Conservation (phyloP, 1,140 invertebrate genomes). For the Tetraneura akinire region DNA sequence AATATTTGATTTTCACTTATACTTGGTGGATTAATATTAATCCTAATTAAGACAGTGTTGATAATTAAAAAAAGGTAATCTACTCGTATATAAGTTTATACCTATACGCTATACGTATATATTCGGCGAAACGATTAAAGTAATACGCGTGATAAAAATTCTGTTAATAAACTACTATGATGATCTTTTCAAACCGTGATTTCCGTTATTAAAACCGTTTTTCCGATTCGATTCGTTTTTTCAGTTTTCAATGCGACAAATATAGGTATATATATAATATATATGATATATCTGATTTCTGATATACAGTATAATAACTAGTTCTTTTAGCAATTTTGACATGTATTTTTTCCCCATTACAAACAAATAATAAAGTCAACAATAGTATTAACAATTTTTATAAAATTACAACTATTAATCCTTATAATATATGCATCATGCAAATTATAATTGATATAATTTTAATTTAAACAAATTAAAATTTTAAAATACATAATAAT, state of each 20-base stretch:
- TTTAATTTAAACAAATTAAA: too few relatives aligned
- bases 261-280: neutral
- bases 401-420: too few relatives aligned
- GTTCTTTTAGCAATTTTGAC: neutral
- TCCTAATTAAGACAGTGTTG: neutral
- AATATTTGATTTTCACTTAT: too few relatives aligned
- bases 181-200: conserved; percentile 12
- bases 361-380: too few relatives aligned
- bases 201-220: conserved; percentile 38
- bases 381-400: too few relatives aligned
- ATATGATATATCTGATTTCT: too few relatives aligned
- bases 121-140: neutral
- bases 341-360: too few relatives aligned
- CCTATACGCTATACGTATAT: too few relatives aligned
- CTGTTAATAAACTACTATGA: conserved; percentile 31
- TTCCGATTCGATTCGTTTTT: conserved; percentile 21
- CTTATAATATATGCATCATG: too few relatives aligned
- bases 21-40: too few relatives aligned
- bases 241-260: conserved; percentile 33
- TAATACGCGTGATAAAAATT: neutral
- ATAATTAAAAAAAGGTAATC: neutral
- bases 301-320: neutral
- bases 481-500: neutral
- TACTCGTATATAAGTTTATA: too few relatives aligned
- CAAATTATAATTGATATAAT: too few relatives aligned